Percentiles rank a stretch among this genome's conserved stretches.
Evolutionary conservation across 2,888 invertebrate species (phyloP).

Genomic region (Drosophila niveifrons): DNA sequence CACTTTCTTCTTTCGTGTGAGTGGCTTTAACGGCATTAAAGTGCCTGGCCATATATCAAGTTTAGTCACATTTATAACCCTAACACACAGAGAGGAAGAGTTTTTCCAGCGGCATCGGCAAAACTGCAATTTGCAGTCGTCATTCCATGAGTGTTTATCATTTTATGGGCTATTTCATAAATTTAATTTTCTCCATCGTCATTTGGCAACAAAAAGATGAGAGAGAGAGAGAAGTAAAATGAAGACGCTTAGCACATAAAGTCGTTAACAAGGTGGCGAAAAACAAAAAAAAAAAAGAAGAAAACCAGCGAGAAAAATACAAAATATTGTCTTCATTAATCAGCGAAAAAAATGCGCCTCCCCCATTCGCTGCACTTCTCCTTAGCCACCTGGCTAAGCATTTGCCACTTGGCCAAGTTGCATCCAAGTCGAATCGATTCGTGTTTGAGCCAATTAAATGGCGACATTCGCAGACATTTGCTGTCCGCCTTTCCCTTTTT

Average conservation of each 20-base stretch:
- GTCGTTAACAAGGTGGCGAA: constrained; percentile 64
- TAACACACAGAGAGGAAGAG: constrained; percentile 9
- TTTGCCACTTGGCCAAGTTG: constrained; percentile 47
- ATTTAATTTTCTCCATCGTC: constrained; percentile 61
- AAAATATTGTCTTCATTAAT: constrained; percentile 66
- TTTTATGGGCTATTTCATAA: constrained; percentile 67
- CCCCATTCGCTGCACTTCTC: constrained; percentile 1
- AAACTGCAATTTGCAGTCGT: constrained; percentile 25
- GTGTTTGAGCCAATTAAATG: constrained; percentile 72
- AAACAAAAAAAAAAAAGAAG: constrained; percentile 18
- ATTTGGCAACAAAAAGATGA: constrained; percentile 11
- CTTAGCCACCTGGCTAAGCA: constrained; percentile 6
- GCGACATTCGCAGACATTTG: constrained; percentile 61
- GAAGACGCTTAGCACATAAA: constrained; percentile 33
- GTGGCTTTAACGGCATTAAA: constrained; percentile 29
- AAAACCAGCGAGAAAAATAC: neutral
- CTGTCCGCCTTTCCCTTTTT: constrained; percentile 69
- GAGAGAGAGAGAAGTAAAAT: neutral
- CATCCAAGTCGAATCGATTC: constrained; percentile 38
- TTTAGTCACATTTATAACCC: constrained; percentile 61
- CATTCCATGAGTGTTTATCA: constrained; percentile 33
- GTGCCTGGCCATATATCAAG: constrained; percentile 45
- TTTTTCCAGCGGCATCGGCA: neutral
- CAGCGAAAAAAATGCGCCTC: constrained; percentile 34
- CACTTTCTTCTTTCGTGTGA: constrained; percentile 13